Evolutionary conservation across 2,113 vertebrate genomes (phyloP), one percentile per base, ranked within the genome.

Genomic region (Galbula dea): DNA sequence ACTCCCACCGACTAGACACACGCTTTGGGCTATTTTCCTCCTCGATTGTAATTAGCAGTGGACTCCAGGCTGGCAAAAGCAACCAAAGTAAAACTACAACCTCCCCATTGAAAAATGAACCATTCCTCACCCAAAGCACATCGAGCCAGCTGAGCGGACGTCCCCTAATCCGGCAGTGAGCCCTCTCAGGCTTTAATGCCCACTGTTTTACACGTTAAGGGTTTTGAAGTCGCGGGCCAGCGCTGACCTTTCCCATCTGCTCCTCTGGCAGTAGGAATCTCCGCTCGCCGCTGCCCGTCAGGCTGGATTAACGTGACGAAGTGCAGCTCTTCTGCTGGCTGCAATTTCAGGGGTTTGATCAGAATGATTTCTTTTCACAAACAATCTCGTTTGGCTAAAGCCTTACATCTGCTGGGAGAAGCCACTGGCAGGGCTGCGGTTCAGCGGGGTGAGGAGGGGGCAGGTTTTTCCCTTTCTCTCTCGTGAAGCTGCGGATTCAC

Each of bases 301-400:
- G 97, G 90, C 49, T 58, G 94, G 98, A 98, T 99, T 99, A 99
- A 67, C 18, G 75, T 99, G 99, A 99, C 92, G 96, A 92, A 97
- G 96, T 72, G 95, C 99, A 99, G 99, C 98, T 95, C 88, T 96
- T 96, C 95, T 96, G 97, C 98, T 98, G 98, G 98, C 98, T 98
- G 98, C 98, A 98, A 97, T 98, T 98, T 98, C 88, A 97, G 65
- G 87, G 97, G 98, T 98, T 99, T 98, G 98, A 99, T 99, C 99
- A 98, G 98, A 99, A 98, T 99, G 97, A n/a, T 98, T 99, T 99
- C 98, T 98, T 98, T 99, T 98, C 98, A 98, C 99, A 99, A 99
- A 99, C 99, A 99, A 99, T 99, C 98, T 98, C 98, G 98, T 98
- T 98, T 97, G 98, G 98, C 98, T 99, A 98, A 99, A 98, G 98